These are phyloP conservation scores for Caenorhabditis plicata DNA, from an alignment of 2,888 invertebrate species.

Conservation along the genomic window DNA sequence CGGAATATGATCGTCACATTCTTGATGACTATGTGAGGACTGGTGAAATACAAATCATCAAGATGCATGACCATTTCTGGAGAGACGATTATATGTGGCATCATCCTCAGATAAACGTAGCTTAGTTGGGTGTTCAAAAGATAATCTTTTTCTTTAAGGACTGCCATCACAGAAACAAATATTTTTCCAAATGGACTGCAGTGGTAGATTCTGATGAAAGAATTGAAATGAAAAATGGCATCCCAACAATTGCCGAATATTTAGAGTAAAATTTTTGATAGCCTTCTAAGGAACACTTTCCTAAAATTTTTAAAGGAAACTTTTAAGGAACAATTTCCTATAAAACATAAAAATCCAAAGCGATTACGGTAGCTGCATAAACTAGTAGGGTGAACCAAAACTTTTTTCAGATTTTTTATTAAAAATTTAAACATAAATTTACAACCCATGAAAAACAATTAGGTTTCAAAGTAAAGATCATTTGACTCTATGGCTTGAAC, in stretches of 20 bases:
- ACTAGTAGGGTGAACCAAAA: too few relatives aligned
- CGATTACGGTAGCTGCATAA: too few relatives aligned
- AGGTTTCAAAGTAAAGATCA: too few relatives aligned
- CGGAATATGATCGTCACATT: slow-evolving; percentile 5
- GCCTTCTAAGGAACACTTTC: too few relatives aligned
- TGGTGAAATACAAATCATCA: slow-evolving; percentile 18
- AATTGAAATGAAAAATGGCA: slow-evolving; percentile 1
- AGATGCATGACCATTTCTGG: slow-evolving; percentile 27
- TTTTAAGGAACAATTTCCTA: too few relatives aligned
- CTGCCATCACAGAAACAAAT: slow-evolving; percentile 10
- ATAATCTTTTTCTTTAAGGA: slow-evolving; percentile 1
- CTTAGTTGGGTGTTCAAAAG: background rate
- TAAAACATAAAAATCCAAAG: too few relatives aligned
- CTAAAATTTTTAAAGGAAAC: too few relatives aligned
- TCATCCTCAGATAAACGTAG: slow-evolving; percentile 2
- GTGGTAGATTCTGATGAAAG: slow-evolving; percentile 9
- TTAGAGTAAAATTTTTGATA: too few relatives aligned
- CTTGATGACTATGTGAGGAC: slow-evolving; percentile 27
- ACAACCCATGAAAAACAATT: too few relatives aligned
- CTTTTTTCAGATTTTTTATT: too few relatives aligned
- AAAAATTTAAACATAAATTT: too few relatives aligned
- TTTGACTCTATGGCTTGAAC: too few relatives aligned
- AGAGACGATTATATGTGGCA: slow-evolving; percentile 14
- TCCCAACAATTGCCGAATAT: background rate
- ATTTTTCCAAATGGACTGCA: slow-evolving; percentile 17